Conservation (phyloP, 1,140 invertebrate genomes). For the Trichonephila clavata region DNA sequence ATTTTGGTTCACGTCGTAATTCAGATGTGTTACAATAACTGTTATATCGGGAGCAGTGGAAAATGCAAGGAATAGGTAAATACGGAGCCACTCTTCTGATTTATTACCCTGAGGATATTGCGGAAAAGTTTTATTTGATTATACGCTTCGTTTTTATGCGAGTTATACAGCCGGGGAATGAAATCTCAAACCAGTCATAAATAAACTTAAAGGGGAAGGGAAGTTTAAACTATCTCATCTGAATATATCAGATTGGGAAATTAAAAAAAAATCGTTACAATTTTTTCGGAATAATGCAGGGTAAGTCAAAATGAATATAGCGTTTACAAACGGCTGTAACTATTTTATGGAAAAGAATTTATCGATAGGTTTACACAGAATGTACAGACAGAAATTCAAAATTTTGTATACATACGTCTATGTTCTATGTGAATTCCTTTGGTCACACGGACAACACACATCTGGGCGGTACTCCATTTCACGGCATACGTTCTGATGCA, state of each 20-base stretch:
- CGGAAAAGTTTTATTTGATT: conserved; percentile 44
- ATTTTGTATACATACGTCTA: no score
- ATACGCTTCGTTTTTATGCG: conserved; percentile 4
- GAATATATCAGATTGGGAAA: not conserved
- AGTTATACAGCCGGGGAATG: not conserved
- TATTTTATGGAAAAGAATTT: no score
- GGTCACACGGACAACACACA: no score
- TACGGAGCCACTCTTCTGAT: conserved; percentile 11
- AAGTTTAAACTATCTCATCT: not conserved
- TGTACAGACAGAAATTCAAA: no score
- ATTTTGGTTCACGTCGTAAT: not conserved
- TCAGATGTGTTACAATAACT: conserved; percentile 46
- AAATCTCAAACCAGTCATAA: conserved; percentile 52
- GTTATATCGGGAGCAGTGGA: conserved; percentile 15
- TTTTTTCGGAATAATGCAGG: no score
- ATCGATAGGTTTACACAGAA: no score
- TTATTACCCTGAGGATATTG: conserved; percentile 35
- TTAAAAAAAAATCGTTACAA: no score
- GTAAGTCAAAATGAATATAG: no score
- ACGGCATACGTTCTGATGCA: no score
- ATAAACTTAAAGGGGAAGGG: not conserved
- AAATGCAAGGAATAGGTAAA: conserved; percentile 19
- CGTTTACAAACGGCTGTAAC: no score
- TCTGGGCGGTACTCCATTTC: no score
- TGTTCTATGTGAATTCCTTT: no score